Conservation (phyloP, 2,113 vertebrate genomes). For the Tragelaphus imberbis region DNA sequence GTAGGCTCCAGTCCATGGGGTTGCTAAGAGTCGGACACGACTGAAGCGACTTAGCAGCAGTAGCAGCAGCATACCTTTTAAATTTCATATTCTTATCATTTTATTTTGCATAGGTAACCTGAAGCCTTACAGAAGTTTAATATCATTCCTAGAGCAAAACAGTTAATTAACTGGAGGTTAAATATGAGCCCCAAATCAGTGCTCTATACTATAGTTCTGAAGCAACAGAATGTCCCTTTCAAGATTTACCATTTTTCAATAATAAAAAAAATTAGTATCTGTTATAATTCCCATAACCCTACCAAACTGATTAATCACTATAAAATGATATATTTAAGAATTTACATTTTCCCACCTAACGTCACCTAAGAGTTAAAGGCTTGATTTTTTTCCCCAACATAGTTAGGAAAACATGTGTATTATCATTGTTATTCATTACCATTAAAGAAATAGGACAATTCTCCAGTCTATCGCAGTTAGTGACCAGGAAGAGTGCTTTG, state of each 20-base stretch:
- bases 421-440: not conserved
- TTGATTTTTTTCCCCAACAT: not conserved
- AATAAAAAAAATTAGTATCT: not conserved
- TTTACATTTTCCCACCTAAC: conserved; percentile 8
- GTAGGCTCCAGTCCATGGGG: no score
- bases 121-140: not conserved
- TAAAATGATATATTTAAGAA: not conserved
- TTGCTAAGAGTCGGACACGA: no score
- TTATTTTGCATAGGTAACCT: not conserved
- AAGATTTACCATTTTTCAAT: not conserved
- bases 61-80: not conserved
- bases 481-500: not conserved
- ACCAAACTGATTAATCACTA: not conserved
- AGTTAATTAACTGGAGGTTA: not conserved
- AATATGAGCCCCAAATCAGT: not conserved
- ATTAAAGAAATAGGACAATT: not conserved
- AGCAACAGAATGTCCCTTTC: not conserved
- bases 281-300: not conserved
- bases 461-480: not conserved
- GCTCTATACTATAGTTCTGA: not conserved
- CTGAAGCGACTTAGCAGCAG: no score
- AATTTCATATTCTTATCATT: not conserved
- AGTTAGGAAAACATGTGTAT: not conserved
- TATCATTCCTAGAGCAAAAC: not conserved
- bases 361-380: not conserved